These are phyloP conservation scores for Planococcus citri DNA, from an alignment of 1,140 invertebrate species.

Conservation along the genomic window DNA sequence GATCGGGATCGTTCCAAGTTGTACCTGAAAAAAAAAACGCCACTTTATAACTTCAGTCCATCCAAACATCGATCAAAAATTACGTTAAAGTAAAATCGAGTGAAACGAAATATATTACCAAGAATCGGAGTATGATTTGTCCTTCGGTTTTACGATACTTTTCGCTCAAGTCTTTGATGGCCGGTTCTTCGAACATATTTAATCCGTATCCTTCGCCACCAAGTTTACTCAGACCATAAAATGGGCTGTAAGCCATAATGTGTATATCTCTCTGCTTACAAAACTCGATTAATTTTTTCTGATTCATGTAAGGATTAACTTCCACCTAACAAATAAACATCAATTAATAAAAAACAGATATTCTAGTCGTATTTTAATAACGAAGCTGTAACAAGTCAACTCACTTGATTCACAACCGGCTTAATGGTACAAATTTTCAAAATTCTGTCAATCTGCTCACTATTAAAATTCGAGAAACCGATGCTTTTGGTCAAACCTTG, in stretches of 20 bases:
- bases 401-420: constrained; percentile 66
- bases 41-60: constrained; percentile 7
- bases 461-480: constrained; percentile 81
- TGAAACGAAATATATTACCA: constrained; percentile 29
- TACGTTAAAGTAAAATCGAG: too few species aligned
- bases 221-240: constrained; percentile 48
- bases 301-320: constrained; percentile 72
- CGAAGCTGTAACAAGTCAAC: neutral
- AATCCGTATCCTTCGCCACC: constrained; percentile 44
- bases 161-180: constrained; percentile 47
- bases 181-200: constrained; percentile 47
- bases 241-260: constrained; percentile 65
- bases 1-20: constrained; percentile 42
- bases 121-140: constrained; percentile 55
- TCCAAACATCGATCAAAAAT: neutral
- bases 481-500: constrained; percentile 63
- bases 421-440: constrained; percentile 49
- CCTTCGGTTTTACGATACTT: constrained; percentile 55
- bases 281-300: constrained; percentile 57
- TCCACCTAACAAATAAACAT: constrained; percentile 47
- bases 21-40: constrained; percentile 29
- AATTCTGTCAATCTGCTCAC: constrained; percentile 57
- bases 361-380: too few species aligned
- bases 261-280: constrained; percentile 50
- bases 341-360: too few species aligned